phyloP scores from a whole-genome alignment of 2,113 vertebrate genomes.

The Australoheros scitulus region DNA sequence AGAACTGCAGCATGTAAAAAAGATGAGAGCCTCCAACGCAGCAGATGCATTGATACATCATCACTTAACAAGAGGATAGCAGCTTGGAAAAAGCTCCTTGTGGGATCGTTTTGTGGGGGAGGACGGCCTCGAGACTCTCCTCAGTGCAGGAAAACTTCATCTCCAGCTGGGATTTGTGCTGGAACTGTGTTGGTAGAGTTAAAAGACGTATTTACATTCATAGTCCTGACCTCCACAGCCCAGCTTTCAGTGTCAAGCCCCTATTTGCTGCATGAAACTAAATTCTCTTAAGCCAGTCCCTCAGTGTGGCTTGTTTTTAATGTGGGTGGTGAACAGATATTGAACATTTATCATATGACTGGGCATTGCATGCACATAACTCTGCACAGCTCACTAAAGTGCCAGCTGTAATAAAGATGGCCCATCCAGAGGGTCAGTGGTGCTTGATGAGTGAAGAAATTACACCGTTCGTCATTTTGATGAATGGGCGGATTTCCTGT shows the following conservation, averaged over 20 bases:
- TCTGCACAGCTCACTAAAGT: conserved; percentile 33
- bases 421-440: conserved; percentile 53
- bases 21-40: not conserved
- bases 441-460: conserved; percentile 61
- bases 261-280: not conserved
- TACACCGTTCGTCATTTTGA: conserved; percentile 51
- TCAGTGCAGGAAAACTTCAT: not conserved
- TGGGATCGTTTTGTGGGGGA: not conserved
- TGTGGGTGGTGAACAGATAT: not conserved
- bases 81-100: not conserved
- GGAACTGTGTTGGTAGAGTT: not conserved
- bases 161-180: not conserved
- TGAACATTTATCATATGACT: not conserved
- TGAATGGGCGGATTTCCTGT: conserved; percentile 52
- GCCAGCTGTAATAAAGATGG: conserved; percentile 48
- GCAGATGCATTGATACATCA: not conserved
- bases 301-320: not conserved
- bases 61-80: not conserved
- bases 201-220: not conserved
- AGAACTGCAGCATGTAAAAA: not conserved
- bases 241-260: not conserved
- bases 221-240: not conserved
- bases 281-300: not conserved
- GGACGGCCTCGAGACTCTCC: not conserved
- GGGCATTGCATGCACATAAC: conserved; percentile 17